Conservation (phyloP, 92 coral and sea anemone species). For the Epizoanthus illoricatus region DNA sequence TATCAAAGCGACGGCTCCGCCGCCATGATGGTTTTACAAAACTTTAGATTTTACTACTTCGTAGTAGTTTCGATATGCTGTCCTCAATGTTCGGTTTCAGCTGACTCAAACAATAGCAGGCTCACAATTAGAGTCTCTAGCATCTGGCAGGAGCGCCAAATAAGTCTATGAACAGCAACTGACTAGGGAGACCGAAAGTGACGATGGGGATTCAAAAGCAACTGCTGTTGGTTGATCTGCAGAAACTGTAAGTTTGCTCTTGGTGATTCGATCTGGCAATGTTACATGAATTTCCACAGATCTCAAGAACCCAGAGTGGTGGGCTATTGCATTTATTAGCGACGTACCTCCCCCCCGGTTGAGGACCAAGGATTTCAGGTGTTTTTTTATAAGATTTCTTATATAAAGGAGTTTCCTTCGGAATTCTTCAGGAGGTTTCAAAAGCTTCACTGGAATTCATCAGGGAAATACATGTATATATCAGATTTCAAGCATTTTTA, state of each 20-base stretch:
- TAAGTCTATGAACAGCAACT: not conserved
- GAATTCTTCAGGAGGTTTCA: too few relatives aligned
- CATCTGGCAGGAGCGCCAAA: too few relatives aligned
- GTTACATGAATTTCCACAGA: not conserved
- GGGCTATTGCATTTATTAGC: too few relatives aligned
- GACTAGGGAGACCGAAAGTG: constrained; percentile 1
- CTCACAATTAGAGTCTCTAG: not conserved
- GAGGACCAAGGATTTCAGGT: too few relatives aligned
- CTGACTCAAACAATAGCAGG: not conserved
- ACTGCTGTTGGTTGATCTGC: constrained; percentile 49
- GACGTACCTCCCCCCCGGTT: too few relatives aligned
- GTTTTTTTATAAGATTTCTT: too few relatives aligned
- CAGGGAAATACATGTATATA: too few relatives aligned
- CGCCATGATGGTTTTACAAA: constrained; percentile 11
- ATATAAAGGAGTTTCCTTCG: too few relatives aligned
- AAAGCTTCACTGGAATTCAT: too few relatives aligned
- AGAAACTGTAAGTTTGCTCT: constrained; percentile 35
- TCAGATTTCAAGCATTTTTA: too few relatives aligned
- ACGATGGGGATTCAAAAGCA: constrained; percentile 41
- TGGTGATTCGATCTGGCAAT: not conserved
- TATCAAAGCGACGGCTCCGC: not conserved
- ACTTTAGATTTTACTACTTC: not conserved
- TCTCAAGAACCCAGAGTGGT: too few relatives aligned
- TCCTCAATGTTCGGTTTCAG: not conserved
- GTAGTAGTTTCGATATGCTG: not conserved